phyloP scores from a whole-genome alignment of 2,113 vertebrate species.

The Trinectes maculatus region DNA sequence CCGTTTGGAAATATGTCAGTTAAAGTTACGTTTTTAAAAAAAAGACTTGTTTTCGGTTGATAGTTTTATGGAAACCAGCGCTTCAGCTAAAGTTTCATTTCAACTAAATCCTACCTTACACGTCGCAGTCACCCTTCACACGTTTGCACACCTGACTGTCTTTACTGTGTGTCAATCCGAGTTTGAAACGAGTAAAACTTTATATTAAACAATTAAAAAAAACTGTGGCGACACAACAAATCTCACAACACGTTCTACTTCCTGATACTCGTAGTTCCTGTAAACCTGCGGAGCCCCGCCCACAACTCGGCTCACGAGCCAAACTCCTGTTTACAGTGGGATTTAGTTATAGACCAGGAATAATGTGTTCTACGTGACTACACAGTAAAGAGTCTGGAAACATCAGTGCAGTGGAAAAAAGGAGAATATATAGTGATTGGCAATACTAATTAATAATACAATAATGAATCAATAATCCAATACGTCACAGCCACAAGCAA shows the following conservation, averaged over 20 bases:
- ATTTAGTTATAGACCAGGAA: too few species aligned
- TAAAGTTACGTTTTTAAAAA: too few species aligned
- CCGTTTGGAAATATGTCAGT: too few species aligned
- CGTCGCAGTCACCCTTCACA: conserved; percentile 4
- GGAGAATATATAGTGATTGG: too few species aligned
- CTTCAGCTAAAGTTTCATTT: not conserved
- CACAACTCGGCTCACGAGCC: conserved; percentile 22
- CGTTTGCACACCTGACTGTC: conserved; percentile 4
- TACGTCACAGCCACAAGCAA: too few species aligned
- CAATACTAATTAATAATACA: too few species aligned
- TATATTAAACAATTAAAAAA: not conserved
- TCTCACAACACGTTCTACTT: conserved; percentile 63
- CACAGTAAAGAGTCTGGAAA: too few species aligned
- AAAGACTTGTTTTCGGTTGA: not conserved
- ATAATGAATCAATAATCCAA: too few species aligned
- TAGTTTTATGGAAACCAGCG: conserved; percentile 1
- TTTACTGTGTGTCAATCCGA: not conserved
- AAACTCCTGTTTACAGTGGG: too few species aligned
- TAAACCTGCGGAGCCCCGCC: conserved; percentile 67
- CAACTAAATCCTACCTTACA: conserved; percentile 59
- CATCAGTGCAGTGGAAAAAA: too few species aligned
- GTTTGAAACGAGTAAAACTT: not conserved
- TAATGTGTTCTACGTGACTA: too few species aligned
- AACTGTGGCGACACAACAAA: conserved; percentile 32
- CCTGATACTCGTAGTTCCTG: conserved; percentile 78